These are phyloP conservation scores for Trachymyrmex cornetzi DNA, from an alignment of 1,140 invertebrate species.

Conservation along the genomic window DNA sequence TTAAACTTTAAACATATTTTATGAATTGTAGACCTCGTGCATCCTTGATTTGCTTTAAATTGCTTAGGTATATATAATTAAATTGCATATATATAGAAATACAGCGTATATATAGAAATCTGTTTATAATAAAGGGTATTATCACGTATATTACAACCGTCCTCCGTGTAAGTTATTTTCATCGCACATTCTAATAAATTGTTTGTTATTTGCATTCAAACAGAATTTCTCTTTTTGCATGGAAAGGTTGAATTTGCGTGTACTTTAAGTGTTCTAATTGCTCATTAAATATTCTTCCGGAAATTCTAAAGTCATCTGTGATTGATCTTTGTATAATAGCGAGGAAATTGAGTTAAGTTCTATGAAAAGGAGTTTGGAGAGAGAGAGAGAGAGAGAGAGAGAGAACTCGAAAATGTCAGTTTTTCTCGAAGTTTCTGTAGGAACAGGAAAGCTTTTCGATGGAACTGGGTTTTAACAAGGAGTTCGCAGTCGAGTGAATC, in stretches of 20 bases:
- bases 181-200: not conserved
- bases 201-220: not conserved
- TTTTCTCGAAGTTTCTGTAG: conserved; percentile 12
- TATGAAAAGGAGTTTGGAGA: not conserved
- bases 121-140: not conserved
- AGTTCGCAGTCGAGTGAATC: conserved; percentile 23
- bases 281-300: not conserved
- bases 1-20: conserved; percentile 10
- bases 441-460: conserved; percentile 25
- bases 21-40: not conserved
- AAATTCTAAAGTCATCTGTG: not conserved
- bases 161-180: not conserved
- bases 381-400: not conserved
- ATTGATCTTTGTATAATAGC: not conserved
- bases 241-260: not conserved
- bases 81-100: no score
- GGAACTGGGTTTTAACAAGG: conserved; percentile 25
- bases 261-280: conserved; percentile 3
- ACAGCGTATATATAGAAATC: no score
- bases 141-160: not conserved
- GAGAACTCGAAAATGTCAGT: not conserved
- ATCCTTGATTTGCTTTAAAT: not conserved
- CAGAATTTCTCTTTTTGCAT: not conserved
- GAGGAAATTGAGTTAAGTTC: not conserved
- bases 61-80: no score